Evolutionary conservation across 1,140 invertebrate species (phyloP).

Genomic region (Hydropsyche tenuis): DNA sequence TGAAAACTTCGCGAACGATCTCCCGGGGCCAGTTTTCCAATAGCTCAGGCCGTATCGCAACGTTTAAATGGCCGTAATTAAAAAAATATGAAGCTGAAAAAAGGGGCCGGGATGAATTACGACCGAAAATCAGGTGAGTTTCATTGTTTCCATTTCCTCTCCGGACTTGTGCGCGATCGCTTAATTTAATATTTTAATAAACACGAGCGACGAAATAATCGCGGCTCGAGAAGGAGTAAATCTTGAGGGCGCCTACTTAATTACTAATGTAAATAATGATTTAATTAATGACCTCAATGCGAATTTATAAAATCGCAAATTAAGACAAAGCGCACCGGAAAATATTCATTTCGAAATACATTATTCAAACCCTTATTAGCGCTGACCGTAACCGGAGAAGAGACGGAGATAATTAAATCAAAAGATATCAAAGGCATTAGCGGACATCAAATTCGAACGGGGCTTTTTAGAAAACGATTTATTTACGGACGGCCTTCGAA

Average conservation of each 20-base stretch:
- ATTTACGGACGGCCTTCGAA: not conserved
- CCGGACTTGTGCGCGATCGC: not conserved
- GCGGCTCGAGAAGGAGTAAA: constrained; percentile 4
- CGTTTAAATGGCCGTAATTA: not conserved
- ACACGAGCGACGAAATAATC: constrained; percentile 13
- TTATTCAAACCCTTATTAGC: not conserved
- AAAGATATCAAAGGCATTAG: not conserved
- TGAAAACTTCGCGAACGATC: not conserved
- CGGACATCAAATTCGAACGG: not conserved
- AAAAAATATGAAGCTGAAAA: not conserved
- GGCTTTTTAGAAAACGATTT: not conserved
- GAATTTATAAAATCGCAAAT: constrained; percentile 23
- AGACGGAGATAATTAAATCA: not conserved
- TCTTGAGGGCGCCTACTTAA: constrained; percentile 11
- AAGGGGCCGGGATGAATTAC: not conserved
- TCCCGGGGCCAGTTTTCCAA: not conserved
- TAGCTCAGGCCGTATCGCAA: not conserved
- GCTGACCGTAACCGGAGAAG: not conserved
- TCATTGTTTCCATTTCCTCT: not conserved
- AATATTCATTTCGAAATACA: constrained; percentile 1
- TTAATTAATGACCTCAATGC: constrained; percentile 15
- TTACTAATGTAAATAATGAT: constrained; percentile 23
- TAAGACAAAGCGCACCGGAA: not conserved
- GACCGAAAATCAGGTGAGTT: constrained; percentile 17
- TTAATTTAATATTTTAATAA: constrained; percentile 18